Evolutionary conservation across 2,113 vertebrate genomes (phyloP), one percentile per base, ranked within the genome.

Genomic region (Indri indri): DNA sequence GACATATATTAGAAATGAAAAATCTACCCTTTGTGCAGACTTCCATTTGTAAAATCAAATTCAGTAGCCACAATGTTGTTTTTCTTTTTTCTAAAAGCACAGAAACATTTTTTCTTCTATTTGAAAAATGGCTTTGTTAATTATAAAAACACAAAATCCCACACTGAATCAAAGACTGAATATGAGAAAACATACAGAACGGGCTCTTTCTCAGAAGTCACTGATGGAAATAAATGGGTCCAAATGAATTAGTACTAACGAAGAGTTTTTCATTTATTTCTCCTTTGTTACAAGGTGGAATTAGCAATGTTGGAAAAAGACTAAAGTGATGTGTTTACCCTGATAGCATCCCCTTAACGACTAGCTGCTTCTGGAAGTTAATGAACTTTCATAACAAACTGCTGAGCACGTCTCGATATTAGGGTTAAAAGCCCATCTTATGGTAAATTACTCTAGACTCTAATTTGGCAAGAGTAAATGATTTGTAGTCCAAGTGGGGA

Each of bases 391-490:
- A 87, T 73, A 96, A 30, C 9, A 88, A 81, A 93, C 71, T 32
- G 13, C 45, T 65, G 59, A 96, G 76, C 65, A 14, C 9, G 7
- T 63, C 94, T 87, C 86, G 42, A 92, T 92, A 94, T 71, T 97
- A 66, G 96, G 97, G 96, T 97, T 98, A 98, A 98, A 98, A 98
- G 96, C 97, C 80, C 92, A 91, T 97, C 95, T 97, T 96, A 80
- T 91, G 97, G 96, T 96, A 98, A 97, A 97, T 97, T 96, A 97
- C 90, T 79, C 93, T 73, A 89, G 91, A 96, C 80, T 97, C 97
- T 97, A 95, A 97, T 97, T 97, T 98, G 98, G 97, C 98, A 97
- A 95, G 61, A 96, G 77, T 59, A 96, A 96, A 91, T 95, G 85
- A 97, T 97, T 97, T 97, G 97, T 90, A 88, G 85, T 97, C 94